Evolutionary conservation across 2,113 vertebrate species (phyloP).

Genomic region (Lepus europaeus): DNA sequence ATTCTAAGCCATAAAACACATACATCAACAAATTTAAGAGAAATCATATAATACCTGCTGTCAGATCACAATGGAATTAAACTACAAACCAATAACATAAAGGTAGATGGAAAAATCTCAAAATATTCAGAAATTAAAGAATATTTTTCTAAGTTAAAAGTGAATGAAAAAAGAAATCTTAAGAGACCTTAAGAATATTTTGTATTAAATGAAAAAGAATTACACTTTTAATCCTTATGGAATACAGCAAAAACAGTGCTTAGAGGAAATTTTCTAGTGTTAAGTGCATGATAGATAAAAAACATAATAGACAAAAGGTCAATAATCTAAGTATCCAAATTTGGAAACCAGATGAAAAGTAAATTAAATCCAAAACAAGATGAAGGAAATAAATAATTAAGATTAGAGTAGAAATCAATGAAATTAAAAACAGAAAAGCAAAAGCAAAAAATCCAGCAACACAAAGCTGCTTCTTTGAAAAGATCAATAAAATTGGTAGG

Average conservation of each 20-base stretch:
- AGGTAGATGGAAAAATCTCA: neutral
- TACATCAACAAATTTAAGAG: neutral
- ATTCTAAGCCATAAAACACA: neutral
- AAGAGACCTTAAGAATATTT: neutral
- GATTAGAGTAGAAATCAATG: neutral
- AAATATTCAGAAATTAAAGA: neutral
- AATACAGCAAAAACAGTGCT: neutral
- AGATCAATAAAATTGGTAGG: neutral
- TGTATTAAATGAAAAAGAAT: neutral
- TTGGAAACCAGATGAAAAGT: neutral
- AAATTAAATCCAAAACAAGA: neutral
- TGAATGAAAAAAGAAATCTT: neutral
- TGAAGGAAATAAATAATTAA: conserved; percentile 2
- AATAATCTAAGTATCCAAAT: neutral
- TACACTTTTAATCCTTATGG: neutral
- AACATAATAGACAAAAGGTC: neutral
- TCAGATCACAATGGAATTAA: neutral
- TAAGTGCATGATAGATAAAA: neutral
- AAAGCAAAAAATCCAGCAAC: neutral
- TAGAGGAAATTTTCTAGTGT: neutral
- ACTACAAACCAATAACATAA: neutral
- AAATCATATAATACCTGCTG: neutral
- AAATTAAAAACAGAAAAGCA: neutral
- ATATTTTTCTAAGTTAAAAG: neutral
- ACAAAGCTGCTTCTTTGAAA: neutral